Evolutionary conservation across 2,888 invertebrate species (phyloP).

Genomic region (Plagodis dolabraria): DNA sequence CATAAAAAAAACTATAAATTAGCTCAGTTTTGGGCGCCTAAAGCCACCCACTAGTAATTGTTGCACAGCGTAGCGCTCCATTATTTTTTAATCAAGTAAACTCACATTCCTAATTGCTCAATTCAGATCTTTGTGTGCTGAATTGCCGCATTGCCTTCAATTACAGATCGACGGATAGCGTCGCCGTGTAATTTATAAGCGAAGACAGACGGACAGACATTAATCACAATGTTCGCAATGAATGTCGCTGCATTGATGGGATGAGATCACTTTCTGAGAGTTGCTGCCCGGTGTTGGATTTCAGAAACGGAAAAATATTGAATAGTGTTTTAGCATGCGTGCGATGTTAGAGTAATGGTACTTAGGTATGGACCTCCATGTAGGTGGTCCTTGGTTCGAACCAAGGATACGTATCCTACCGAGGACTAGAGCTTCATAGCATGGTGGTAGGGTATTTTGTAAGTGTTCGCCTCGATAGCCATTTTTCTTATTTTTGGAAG

Average conservation of each 20-base stretch:
- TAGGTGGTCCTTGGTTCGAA: too few species aligned
- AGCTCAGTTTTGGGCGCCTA: not conserved
- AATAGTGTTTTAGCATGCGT: not conserved
- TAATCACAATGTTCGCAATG: slow-evolving; percentile 64
- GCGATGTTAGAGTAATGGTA: too few species aligned
- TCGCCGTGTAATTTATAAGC: slow-evolving; percentile 59
- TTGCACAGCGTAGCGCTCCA: slow-evolving; percentile 43
- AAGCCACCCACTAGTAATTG: slow-evolving; percentile 29
- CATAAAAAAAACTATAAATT: not conserved
- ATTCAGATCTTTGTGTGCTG: slow-evolving; percentile 57
- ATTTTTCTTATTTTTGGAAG: too few species aligned
- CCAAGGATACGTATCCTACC: too few species aligned
- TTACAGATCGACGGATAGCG: slow-evolving; percentile 73
- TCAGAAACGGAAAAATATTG: not conserved
- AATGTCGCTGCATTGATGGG: slow-evolving; percentile 46
- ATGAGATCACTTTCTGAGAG: slow-evolving; percentile 59
- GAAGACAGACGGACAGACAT: slow-evolving; percentile 54
- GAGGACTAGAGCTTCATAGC: too few species aligned
- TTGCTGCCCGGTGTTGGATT: slow-evolving; percentile 9
- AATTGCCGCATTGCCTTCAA: slow-evolving; percentile 74
- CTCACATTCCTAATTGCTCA: slow-evolving; percentile 68
- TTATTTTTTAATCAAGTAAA: slow-evolving; percentile 60
- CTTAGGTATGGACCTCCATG: too few species aligned
- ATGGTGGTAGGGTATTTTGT: too few species aligned
- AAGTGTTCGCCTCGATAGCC: too few species aligned